Evolutionary conservation across 2,797 vertebrate genomes (phyloP).

Genomic region (Crypturellus tataupa): DNA sequence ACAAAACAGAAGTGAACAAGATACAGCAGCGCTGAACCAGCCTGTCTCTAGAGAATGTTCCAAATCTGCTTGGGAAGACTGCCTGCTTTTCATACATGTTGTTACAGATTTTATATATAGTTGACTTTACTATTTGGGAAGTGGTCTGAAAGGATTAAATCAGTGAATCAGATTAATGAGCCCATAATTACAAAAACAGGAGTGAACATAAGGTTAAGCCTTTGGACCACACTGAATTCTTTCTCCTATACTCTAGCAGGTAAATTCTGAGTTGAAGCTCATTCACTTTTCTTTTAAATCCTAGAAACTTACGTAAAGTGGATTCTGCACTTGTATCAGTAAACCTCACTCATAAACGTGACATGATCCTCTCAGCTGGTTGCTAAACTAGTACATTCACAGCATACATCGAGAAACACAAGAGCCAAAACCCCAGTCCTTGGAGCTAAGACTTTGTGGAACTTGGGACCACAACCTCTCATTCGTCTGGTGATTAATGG

Average conservation of each 20-base stretch:
- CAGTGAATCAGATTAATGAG: not conserved
- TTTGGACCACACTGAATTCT: not conserved
- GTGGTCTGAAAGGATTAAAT: not conserved
- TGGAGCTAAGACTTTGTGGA: accelerated
- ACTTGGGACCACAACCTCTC: accelerated
- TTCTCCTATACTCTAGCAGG: not conserved
- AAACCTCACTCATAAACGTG: not conserved
- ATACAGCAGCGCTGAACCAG: not conserved
- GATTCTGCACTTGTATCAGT: not conserved
- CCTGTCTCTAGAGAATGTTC: not conserved
- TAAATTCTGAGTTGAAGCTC: not conserved
- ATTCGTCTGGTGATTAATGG: accelerated
- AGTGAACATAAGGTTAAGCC: not conserved
- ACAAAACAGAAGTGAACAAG: not conserved
- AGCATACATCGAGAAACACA: not conserved
- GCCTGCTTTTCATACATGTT: not conserved
- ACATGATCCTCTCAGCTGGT: accelerated
- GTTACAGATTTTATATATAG: not conserved
- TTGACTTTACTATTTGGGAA: not conserved
- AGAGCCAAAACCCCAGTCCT: not conserved
- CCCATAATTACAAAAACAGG: not conserved
- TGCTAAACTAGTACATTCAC: not conserved
- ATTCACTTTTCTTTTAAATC: not conserved
- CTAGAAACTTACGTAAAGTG: not conserved
- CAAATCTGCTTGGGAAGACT: not conserved